phyloP scores from a whole-genome alignment of 2,113 vertebrate species.

The Epinephelus cyanopodus region DNA sequence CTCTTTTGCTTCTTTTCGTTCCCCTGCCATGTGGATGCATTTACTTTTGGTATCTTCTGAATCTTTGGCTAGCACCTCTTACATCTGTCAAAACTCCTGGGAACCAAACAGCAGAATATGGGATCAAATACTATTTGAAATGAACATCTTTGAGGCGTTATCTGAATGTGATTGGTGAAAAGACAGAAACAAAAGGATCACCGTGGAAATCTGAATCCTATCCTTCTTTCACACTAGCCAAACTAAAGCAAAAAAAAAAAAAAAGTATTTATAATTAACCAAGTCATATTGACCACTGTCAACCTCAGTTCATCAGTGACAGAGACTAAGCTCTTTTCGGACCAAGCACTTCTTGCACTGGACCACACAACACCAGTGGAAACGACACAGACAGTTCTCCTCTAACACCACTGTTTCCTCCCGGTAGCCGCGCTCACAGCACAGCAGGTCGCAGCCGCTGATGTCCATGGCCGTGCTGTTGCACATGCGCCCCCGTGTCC shows the following conservation, averaged over 20 bases:
- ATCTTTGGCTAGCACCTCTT: background rate
- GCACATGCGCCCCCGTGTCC: slow-evolving; percentile 93
- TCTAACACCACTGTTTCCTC: slow-evolving; percentile 93
- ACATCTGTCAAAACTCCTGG: background rate
- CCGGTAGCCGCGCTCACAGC: slow-evolving; percentile 93
- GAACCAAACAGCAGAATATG: slow-evolving; percentile 3
- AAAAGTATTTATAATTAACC: slow-evolving; percentile 34
- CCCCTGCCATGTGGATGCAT: background rate
- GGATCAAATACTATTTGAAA: background rate
- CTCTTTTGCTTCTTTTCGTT: slow-evolving; percentile 9
- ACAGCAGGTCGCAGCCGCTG: slow-evolving; percentile 95
- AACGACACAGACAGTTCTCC: slow-evolving; percentile 97
- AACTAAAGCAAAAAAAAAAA: slow-evolving; percentile 38
- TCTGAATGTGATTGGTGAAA: slow-evolving; percentile 20
- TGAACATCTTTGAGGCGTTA: background rate
- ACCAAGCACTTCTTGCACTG: slow-evolving; percentile 96
- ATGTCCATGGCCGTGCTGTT: slow-evolving; percentile 97
- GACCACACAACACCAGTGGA: slow-evolving; percentile 98
- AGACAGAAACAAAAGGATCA: slow-evolving; percentile 9
- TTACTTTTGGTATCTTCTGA: background rate
- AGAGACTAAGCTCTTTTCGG: slow-evolving; percentile 94
- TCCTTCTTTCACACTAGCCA: slow-evolving; percentile 43
- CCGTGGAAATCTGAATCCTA: background rate
- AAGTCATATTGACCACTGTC: slow-evolving; percentile 13
- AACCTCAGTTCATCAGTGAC: slow-evolving; percentile 82